Evolutionary conservation across 2,113 vertebrate species (phyloP).

Genomic region (Cranoglanis bouderius): DNA sequence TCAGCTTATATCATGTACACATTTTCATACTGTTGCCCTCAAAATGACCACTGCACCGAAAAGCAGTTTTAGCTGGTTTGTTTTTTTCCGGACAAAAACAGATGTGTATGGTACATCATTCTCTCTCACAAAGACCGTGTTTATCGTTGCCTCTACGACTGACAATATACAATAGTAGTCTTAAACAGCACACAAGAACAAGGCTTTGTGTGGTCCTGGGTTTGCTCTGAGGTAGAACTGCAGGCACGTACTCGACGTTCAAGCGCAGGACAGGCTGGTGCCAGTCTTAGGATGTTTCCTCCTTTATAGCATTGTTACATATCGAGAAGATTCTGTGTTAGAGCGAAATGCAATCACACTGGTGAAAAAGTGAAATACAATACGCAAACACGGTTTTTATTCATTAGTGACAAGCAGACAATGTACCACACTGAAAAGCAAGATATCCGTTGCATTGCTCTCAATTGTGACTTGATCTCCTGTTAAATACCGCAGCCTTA

Average conservation of each 20-base stretch:
- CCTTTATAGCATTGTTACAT: neutral
- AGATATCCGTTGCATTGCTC: too few species aligned
- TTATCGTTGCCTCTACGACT: constrained; percentile 45
- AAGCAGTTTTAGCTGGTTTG: constrained; percentile 42
- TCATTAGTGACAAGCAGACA: neutral
- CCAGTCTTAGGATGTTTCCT: neutral
- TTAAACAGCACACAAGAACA: constrained; percentile 35
- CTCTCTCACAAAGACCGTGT: constrained; percentile 42
- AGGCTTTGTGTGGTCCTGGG: constrained; percentile 30
- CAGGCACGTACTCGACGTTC: neutral
- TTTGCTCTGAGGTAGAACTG: neutral
- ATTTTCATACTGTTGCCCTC: constrained; percentile 55
- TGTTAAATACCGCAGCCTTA: neutral
- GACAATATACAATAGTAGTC: constrained; percentile 40
- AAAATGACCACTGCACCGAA: constrained; percentile 50
- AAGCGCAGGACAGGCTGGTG: constrained; percentile 19
- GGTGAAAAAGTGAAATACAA: neutral
- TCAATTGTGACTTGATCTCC: neutral
- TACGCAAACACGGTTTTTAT: neutral
- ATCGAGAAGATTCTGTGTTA: neutral
- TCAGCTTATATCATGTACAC: neutral
- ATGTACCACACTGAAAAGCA: neutral
- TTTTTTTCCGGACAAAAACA: constrained; percentile 42
- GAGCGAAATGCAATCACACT: neutral
- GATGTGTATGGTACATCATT: constrained; percentile 57